Evolutionary conservation across 2,113 vertebrate genomes (phyloP), one percentile per base, ranked within the genome.

Genomic region (Paedocypris sp.): DNA sequence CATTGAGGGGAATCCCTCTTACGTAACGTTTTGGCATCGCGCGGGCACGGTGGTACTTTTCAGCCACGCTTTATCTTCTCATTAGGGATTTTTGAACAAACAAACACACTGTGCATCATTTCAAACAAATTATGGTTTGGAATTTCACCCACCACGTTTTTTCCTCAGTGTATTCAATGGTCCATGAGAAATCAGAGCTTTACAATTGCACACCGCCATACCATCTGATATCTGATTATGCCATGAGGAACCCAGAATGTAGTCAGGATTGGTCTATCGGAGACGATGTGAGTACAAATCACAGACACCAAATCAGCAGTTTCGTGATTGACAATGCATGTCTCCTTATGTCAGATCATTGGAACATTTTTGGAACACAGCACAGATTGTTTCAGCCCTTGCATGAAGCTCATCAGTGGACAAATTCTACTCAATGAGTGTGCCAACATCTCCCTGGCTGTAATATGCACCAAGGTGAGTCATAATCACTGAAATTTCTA

Each of bases 261-360:
- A 49, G 54, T 0, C 56, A 51, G 45, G 35, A 1, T 0, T 77
- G 58, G 66, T 43, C 0, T 5, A 1, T 0, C 3, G 1, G 43
- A 1, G 4, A 4, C 1, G 23, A 0, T 43, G 77, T 79, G 50
- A 67, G 49, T 32, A 26, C 28, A 8, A 33, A 19, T 13, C 2
- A 28, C 28, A 39, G 5, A 39, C 12, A 38, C 3, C 8, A 8
- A 10, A 4, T 7, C 2, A 15, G 38, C 3, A n/a, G 3, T 5
- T 10, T 7, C 22, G 35, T 26, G 22, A 19, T 41, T n/a, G 35
- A 19, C 1, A 11, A 16, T 39, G 12, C 3, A n/a, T 22, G 13
- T 61, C 57, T 66, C 4, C 19, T 32, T n/a, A n/a, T n/a, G n/a
- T 20, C 36, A 81, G 79, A 0, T 7, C 1, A 42, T 81, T 10